Base-by-base conservation (phyloP, 2,797 vertebrate genomes). In the Antennarius maculatus region DNA sequence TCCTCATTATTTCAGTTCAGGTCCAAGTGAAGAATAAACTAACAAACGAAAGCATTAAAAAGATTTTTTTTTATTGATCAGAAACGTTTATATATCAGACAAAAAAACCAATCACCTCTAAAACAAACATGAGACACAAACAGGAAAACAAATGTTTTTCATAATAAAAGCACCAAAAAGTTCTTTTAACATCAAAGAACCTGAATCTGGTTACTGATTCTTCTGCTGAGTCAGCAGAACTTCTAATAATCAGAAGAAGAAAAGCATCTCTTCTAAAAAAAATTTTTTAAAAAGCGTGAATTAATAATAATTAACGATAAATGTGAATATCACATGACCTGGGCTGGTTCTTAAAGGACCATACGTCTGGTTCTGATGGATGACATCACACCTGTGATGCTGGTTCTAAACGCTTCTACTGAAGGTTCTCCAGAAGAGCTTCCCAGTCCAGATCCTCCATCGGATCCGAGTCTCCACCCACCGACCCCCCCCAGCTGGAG, bases 401-500 rank as follows among this genome's bases (percentile, higher is more conserved):
- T 51, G 10, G 2, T 23, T 9, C 7, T 5, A 50, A 50, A 12
- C 27, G 8, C 49, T 3, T 2, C 12, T 9, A 27, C 10, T 39
- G 12, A 14, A 41, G 15, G 0, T 9, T 47, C 10, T 39, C 11
- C 18, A 23, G 23, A 23, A 23, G 23, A 23, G 23, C 23, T 23
- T 23, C 23, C 1, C 1, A 23, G 23, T 23, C 23, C 23, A 2
- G 23, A 23, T 23, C 23, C 23, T 23, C 23, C 23, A 23, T 23
- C 23, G 23, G 23, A 23, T 94, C 95, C 0, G 7, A 94, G 95
- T 76, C 77, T 43, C 45, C 62, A 0, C 66, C 82, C 23, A 2
- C 56, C n/a, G 46, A 71, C 1, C 62, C 73, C 12, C 56, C 56
- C 5, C 29, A 72, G 92, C 94, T 95, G 54, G 94, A 96, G 88